Base-by-base conservation (phyloP, 2,113 vertebrate species). In the Catharus minimus region DNA sequence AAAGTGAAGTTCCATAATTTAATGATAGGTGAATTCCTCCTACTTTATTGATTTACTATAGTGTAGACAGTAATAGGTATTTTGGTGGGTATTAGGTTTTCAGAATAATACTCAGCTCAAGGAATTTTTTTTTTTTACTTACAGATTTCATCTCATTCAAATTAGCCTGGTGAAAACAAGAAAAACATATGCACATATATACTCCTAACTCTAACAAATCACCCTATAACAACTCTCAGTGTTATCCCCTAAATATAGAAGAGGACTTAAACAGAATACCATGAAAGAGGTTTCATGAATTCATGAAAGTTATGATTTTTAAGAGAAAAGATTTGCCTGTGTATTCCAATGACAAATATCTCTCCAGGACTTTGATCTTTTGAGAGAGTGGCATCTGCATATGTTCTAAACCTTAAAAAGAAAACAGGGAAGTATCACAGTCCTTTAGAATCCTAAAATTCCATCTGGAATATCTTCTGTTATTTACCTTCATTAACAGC, bases 241-340 rank as follows among this genome's bases (percentile, higher is more conserved):
- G 30, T 56, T 72, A 12, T 62, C 7, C 2, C 7, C 5, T 81
- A 53, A 64, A 32, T 64, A 36, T 15, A 44, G 4, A 56, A 43
- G 23, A 75, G 5, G 3, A 60, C 16, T 64, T 64, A 33, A 72
- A 46, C 7, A 52, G n/a, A 69, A 19, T 7, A 61, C 2, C 10
- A 57, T 57, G 13, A 47, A 65, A 69, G 44, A 57, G 1, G 15
- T 39, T 50, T 65, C 3, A 33, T 39, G 18, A 61, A 50, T 62
- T 27, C 44, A 39, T 47, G 20, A 53, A 65, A 88, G 2, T 14
- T 36, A 44, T 12, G 22, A 41, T 30, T 78, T 67, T 53, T 82
- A 79, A 78, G 8, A 67, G 3, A 55, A 62, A 77, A 4, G 1
- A 30, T 47, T 13, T 2, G 1, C 2, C 24, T 66, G 1, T 57